phyloP scores from a whole-genome alignment of 2,797 vertebrate species.

The Harpagifer antarcticus region DNA sequence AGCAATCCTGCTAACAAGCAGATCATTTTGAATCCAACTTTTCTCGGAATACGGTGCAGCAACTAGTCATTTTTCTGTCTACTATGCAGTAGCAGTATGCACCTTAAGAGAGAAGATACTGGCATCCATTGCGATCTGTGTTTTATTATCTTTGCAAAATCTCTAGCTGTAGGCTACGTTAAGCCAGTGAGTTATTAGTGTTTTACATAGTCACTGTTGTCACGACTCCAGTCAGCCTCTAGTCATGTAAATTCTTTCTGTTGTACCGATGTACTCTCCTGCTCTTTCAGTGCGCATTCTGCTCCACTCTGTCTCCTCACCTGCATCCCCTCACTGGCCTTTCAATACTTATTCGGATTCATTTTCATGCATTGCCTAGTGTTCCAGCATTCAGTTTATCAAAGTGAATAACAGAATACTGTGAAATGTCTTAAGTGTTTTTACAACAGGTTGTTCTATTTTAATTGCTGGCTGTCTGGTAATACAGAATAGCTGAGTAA shows the following conservation, averaged over 20 bases:
- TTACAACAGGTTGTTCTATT: not conserved
- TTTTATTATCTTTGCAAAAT: too few relatives aligned
- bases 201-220: not conserved
- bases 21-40: not conserved
- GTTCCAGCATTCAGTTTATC: not conserved
- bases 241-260: not conserved
- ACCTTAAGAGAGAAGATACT: not conserved
- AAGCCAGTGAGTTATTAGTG: too few relatives aligned
- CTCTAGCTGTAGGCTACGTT: too few relatives aligned
- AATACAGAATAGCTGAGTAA: not conserved
- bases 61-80: not conserved
- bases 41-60: too few relatives aligned
- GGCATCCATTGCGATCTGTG: not conserved
- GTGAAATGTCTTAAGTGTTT: not conserved
- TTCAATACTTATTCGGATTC: not conserved
- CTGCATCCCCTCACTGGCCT: not conserved
- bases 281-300: too few relatives aligned
- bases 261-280: not conserved
- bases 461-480: not conserved
- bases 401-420: not conserved
- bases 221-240: not conserved
- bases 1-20: not conserved
- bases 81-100: not conserved
- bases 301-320: too few relatives aligned
- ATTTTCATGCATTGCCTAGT: not conserved